Percentiles rank a stretch among this genome's conserved stretches.
Evolutionary conservation across 2,797 vertebrate species (phyloP).

Genomic region (Pseudochirops cupreus): DNA sequence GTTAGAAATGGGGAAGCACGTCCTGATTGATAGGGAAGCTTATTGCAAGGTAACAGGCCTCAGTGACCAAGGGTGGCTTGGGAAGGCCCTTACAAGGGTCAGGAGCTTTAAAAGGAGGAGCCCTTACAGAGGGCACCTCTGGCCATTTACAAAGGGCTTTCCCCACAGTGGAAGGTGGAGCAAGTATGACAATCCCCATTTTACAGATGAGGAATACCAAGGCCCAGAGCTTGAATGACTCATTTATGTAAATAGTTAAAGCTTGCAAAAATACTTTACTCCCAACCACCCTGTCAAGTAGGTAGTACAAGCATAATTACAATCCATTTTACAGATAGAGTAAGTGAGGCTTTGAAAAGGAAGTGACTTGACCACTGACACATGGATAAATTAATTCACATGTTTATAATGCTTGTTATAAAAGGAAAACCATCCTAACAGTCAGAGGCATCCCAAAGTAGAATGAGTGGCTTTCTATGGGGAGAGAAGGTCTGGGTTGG

Average conservation of each 20-base stretch:
- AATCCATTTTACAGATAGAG: not conserved
- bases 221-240: not conserved
- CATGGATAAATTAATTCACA: not conserved
- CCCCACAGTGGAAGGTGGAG: too few species aligned
- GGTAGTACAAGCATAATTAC: not conserved
- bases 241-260: not conserved
- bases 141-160: not conserved
- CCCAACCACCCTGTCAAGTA: not conserved
- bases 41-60: not conserved
- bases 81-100: not conserved
- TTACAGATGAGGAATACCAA: not conserved
- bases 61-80: not conserved
- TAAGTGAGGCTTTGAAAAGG: not conserved
- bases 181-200: not conserved
- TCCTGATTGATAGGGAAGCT: not conserved
- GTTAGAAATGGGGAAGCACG: constrained; percentile 9
- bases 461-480: not conserved
- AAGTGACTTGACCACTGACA: not conserved
- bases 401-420: not conserved
- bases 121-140: not conserved
- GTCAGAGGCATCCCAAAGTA: not conserved
- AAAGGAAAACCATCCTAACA: not conserved
- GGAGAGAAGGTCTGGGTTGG: too few species aligned
- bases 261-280: not conserved
- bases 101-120: not conserved